phyloP scores from a whole-genome alignment of 1,140 invertebrate genomes.

The Drosophila ambigua region DNA sequence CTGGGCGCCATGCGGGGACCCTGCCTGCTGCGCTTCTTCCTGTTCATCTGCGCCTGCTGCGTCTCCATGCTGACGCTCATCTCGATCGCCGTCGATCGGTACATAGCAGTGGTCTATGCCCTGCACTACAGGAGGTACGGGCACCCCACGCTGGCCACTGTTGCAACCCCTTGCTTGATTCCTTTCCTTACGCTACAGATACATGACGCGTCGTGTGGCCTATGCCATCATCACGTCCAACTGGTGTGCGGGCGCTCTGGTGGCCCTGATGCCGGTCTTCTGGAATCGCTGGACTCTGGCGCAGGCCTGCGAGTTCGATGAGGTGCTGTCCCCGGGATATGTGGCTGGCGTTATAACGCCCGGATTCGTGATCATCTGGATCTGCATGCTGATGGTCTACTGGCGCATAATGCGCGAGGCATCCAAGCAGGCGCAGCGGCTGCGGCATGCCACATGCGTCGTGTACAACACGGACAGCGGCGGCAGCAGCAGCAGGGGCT shows the following conservation, averaged over 20 bases:
- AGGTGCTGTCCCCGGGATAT: constrained; percentile 84
- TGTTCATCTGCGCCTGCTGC: constrained; percentile 89
- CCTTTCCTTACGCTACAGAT: constrained; percentile 19
- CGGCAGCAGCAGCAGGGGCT: constrained; percentile 80
- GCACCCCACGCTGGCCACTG: neutral
- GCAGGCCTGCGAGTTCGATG: constrained; percentile 85
- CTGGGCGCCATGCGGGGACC: constrained; percentile 86
- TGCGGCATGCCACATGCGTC: constrained; percentile 83
- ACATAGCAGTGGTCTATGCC: constrained; percentile 92
- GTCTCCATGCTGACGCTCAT: constrained; percentile 92
- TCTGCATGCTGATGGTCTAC: constrained; percentile 89
- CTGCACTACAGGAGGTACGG: constrained; percentile 88
- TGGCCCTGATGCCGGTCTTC: constrained; percentile 88
- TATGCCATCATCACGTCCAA: constrained; percentile 86
- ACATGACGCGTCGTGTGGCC: constrained; percentile 87
- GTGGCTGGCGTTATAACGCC: constrained; percentile 88
- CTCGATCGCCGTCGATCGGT: constrained; percentile 92
- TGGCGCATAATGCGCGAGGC: constrained; percentile 90
- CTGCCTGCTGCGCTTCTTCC: constrained; percentile 89
- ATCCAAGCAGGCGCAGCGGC: constrained; percentile 87
- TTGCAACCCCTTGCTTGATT: neutral
- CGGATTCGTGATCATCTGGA: constrained; percentile 88
- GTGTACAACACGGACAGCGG: constrained; percentile 81
- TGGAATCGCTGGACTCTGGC: constrained; percentile 88
- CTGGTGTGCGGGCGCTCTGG: constrained; percentile 87